phyloP scores from a whole-genome alignment of 2,888 invertebrate species.

The Cantharis lateralis region DNA sequence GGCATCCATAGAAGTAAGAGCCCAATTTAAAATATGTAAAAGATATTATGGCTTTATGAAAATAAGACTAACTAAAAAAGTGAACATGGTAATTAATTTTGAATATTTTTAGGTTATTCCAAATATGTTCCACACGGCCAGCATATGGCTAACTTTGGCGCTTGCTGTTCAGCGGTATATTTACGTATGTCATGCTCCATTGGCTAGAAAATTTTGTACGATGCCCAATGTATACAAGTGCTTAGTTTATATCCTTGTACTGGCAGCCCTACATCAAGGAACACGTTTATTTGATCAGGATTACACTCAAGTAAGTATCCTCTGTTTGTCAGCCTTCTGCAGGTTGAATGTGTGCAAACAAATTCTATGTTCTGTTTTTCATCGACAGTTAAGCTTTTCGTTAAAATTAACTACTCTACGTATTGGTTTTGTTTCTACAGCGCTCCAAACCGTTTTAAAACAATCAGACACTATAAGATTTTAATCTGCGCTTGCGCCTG shows the following conservation, averaged over 20 bases:
- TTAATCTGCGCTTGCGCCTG: too few species aligned
- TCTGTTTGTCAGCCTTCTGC: not conserved
- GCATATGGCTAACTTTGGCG: slow-evolving; percentile 90
- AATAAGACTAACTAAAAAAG: too few species aligned
- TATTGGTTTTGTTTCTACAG: too few species aligned
- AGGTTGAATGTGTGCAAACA: too few species aligned
- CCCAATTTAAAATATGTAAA: too few species aligned
- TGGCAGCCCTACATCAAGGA: slow-evolving; percentile 82
- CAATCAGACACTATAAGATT: too few species aligned
- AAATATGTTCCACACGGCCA: slow-evolving; percentile 90
- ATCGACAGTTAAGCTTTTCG: too few species aligned
- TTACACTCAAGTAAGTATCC: slow-evolving; percentile 52
- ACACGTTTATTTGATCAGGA: slow-evolving; percentile 80
- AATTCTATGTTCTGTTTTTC: too few species aligned
- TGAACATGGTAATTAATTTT: not conserved
- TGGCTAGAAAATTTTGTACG: slow-evolving; percentile 81
- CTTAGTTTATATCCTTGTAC: slow-evolving; percentile 76
- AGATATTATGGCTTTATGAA: too few species aligned
- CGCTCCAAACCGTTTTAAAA: too few species aligned
- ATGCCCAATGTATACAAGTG: slow-evolving; percentile 77
- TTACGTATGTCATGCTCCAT: slow-evolving; percentile 91
- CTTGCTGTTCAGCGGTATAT: slow-evolving; percentile 92
- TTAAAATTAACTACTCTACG: too few species aligned
- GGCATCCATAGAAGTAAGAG: not conserved
- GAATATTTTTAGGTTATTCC: slow-evolving; percentile 68